Base-by-base conservation (phyloP, 2,113 vertebrate species). In the Burhinus bistriatus region DNA sequence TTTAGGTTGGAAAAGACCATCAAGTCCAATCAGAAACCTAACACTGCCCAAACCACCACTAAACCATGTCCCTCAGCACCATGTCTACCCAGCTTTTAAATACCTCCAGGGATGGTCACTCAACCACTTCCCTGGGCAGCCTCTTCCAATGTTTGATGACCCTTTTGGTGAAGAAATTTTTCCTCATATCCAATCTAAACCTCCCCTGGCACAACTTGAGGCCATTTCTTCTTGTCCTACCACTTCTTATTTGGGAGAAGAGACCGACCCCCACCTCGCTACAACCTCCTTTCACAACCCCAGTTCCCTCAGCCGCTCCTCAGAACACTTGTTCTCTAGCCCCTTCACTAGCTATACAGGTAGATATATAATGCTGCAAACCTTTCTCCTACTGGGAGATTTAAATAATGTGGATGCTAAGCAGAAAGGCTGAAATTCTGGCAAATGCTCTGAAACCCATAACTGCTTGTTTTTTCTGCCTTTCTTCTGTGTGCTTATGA, bases 201-300 rank as follows among this genome's bases (percentile, higher is more conserved):
- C 7, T 59, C 23, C n/a, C 38, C 20, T 59, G n/a, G 23, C 2
- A 2, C 26, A 58, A 49, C 22, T 14, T 78, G 49, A 70, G 13
- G 23, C 4, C 0, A 0, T 73, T 70, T 65, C 23, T 11, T 79
- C 21, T 64, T 2, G 1, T 54, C 22, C 5, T 17, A 4, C 20
- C 9, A 0, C 11, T 22, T 23, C 5, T 15, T 29, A 12, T 6
- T 23, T 25, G 47, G 26, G 26, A 79, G 5, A 52, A 78, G 34
- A 18, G 10, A 58, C 23, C 3, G 0, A 32, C 1, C 1, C 6
- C 6, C 18, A 30, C 6, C 9, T 51, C 0, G 1, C 23, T 54
- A 15, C 76, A 42, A 1, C 11, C 26, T 69, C 13, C 38, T 83
- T 40, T 27, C 25, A 61, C 18, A 76, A 6, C 4, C 9, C 44